Conservation (phyloP, 2,113 vertebrate genomes). For the Anolis sagrei region DNA sequence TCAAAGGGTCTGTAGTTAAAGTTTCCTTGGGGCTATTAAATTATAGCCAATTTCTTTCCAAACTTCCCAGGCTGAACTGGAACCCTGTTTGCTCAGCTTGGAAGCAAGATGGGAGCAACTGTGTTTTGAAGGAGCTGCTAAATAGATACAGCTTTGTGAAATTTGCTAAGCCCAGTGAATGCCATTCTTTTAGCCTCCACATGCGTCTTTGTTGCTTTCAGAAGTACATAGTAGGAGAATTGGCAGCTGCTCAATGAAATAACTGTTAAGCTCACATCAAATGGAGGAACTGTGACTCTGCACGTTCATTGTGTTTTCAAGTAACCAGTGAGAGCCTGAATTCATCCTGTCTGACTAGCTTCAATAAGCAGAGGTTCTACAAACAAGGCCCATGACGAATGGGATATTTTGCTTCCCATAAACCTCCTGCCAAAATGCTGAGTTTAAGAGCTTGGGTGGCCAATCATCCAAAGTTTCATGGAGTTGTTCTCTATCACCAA, state of each 20-base stretch:
- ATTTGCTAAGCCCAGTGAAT: slow-evolving; percentile 53
- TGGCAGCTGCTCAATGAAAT: slow-evolving; percentile 70
- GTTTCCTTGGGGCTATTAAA: slow-evolving; percentile 46
- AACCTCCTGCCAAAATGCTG: neutral
- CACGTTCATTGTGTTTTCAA: slow-evolving; percentile 64
- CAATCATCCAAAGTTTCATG: neutral
- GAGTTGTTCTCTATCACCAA: neutral
- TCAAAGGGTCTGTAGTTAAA: slow-evolving; percentile 13
- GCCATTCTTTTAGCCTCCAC: slow-evolving; percentile 35
- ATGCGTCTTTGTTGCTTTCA: slow-evolving; percentile 56
- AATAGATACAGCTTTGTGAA: slow-evolving; percentile 53
- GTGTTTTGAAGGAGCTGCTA: slow-evolving; percentile 53
- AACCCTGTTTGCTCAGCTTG: slow-evolving; percentile 11
- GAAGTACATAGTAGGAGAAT: slow-evolving; percentile 68
- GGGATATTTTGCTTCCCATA: slow-evolving; percentile 10
- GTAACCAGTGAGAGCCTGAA: slow-evolving; percentile 52
- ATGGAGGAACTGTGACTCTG: slow-evolving; percentile 59
- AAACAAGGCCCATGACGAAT: slow-evolving; percentile 6
- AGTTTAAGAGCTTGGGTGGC: neutral
- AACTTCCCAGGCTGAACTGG: slow-evolving; percentile 51
- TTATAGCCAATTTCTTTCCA: slow-evolving; percentile 54
- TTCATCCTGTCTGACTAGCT: slow-evolving; percentile 66
- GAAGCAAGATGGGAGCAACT: slow-evolving; percentile 58
- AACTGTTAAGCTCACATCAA: slow-evolving; percentile 65
- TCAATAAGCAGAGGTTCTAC: slow-evolving; percentile 40